These are phyloP conservation scores for Vulpes ferrilata DNA, from an alignment of 2,113 vertebrate genomes.

Conservation along the genomic window DNA sequence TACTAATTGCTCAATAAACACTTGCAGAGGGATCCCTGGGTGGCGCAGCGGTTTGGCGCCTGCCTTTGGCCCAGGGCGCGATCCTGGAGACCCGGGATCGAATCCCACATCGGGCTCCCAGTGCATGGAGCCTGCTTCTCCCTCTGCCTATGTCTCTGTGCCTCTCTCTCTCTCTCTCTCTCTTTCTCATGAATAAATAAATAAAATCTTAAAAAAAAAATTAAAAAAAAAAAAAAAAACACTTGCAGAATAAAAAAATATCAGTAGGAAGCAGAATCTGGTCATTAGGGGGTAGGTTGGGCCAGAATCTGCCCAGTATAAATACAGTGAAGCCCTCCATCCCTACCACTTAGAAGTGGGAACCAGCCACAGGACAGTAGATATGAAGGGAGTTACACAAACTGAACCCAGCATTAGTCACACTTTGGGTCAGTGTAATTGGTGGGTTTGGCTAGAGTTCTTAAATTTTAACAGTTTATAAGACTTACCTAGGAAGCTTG, in stretches of 20 bases:
- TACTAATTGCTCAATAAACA: background rate
- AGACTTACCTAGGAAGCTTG: background rate
- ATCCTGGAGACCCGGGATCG: too few relatives aligned
- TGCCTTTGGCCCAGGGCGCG: too few relatives aligned
- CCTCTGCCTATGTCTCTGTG: too few relatives aligned
- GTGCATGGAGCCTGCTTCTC: too few relatives aligned
- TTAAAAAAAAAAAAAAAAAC: too few relatives aligned
- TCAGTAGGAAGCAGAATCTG: background rate
- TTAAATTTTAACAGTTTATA: background rate
- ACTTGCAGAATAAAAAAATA: background rate
- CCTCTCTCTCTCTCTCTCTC: too few relatives aligned
- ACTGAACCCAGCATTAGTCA: background rate
- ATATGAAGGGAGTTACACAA: background rate
- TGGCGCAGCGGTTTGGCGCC: too few relatives aligned
- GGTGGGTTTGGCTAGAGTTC: background rate
- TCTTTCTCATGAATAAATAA: too few relatives aligned
- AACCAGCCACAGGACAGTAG: background rate
- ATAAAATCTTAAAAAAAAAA: too few relatives aligned
- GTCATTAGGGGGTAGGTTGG: background rate
- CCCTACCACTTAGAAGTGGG: background rate
- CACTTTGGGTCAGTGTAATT: background rate
- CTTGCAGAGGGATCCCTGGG: too few relatives aligned
- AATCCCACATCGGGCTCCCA: too few relatives aligned
- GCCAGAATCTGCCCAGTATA: background rate
- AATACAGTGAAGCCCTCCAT: background rate